These are phyloP conservation scores for Quadroppia sp. DNA, from an alignment of 2,888 invertebrate species.

Conservation along the genomic window DNA sequence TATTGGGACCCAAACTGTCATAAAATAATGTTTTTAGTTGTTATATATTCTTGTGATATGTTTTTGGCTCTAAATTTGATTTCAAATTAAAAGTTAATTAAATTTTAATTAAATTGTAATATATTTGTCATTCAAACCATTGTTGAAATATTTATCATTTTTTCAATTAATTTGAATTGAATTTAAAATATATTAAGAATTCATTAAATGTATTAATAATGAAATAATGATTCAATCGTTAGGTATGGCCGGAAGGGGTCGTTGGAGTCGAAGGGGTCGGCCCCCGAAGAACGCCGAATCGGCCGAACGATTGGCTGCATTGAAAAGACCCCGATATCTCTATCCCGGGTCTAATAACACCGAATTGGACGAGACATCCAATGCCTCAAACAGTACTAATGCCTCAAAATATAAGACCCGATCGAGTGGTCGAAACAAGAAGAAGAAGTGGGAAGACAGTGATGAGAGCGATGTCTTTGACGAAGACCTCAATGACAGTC, in stretches of 20 bases:
- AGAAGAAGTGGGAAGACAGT: constrained; percentile 33
- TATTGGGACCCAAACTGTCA: constrained; percentile 2
- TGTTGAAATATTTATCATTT: no score
- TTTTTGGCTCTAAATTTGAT: constrained; percentile 16
- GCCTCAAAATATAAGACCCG: constrained; percentile 26
- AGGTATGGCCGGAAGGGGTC: constrained; percentile 31
- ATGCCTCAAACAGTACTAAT: constrained; percentile 27
- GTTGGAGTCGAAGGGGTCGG: constrained; percentile 34
- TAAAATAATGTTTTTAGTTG: neutral
- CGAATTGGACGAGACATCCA: constrained; percentile 23
- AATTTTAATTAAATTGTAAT: neutral
- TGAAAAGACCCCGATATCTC: constrained; percentile 38
- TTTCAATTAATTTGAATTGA: no score
- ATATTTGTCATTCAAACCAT: no score
- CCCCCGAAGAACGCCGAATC: constrained; percentile 41
- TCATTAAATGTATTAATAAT: no score
- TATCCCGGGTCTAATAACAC: constrained; percentile 37
- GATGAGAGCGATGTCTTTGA: constrained; percentile 45
- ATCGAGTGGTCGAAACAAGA: constrained; percentile 17
- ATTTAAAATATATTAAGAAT: no score
- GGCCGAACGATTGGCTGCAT: constrained; percentile 38
- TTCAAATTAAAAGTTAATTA: neutral
- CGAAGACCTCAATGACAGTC: constrained; percentile 45
- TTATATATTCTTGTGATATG: neutral
- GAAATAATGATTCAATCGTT: no score